A percentile compares a stretch with the other conserved stretches of the same genome.
Conservation (phyloP, 2,888 invertebrate species). For the Catocala nupta region DNA sequence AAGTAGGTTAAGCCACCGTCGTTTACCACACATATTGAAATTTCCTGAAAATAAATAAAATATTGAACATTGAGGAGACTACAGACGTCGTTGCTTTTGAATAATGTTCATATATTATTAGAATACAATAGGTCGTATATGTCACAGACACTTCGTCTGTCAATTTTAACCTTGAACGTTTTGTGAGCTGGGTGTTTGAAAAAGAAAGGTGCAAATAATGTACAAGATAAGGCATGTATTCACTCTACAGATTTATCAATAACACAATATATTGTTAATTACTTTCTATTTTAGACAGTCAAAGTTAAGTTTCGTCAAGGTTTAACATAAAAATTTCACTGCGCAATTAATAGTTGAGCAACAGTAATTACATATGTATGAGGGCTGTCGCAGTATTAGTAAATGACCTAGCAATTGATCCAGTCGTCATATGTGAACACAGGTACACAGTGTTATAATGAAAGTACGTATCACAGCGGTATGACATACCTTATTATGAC, state of each 20-base stretch:
- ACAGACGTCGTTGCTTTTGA: too few relatives aligned
- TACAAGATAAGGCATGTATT: constrained; percentile 21
- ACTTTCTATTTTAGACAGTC: background rate
- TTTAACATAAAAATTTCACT: background rate
- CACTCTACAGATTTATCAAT: background rate
- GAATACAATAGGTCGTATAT: constrained; percentile 8
- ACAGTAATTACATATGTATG: background rate
- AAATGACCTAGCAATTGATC: constrained; percentile 10
- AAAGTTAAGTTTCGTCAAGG: too few relatives aligned
- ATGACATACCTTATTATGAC: too few relatives aligned
- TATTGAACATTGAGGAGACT: too few relatives aligned
- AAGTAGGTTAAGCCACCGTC: too few relatives aligned
- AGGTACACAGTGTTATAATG: too few relatives aligned
- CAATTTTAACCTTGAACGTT: constrained; percentile 39
- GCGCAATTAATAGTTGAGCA: constrained; percentile 1
- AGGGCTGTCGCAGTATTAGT: constrained; percentile 2
- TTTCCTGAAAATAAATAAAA: too few relatives aligned
- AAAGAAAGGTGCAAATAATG: constrained; percentile 30
- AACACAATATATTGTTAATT: background rate
- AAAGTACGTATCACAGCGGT: too few relatives aligned
- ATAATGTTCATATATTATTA: background rate
- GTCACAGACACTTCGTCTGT: constrained; percentile 7
- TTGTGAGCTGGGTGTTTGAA: constrained; percentile 21
- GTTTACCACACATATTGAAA: too few relatives aligned
- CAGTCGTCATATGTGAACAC: too few relatives aligned